Evolutionary conservation across 2,888 invertebrate genomes (phyloP), one percentile per base, ranked within the genome.

Genomic region (Ophonus ardosiacus): DNA sequence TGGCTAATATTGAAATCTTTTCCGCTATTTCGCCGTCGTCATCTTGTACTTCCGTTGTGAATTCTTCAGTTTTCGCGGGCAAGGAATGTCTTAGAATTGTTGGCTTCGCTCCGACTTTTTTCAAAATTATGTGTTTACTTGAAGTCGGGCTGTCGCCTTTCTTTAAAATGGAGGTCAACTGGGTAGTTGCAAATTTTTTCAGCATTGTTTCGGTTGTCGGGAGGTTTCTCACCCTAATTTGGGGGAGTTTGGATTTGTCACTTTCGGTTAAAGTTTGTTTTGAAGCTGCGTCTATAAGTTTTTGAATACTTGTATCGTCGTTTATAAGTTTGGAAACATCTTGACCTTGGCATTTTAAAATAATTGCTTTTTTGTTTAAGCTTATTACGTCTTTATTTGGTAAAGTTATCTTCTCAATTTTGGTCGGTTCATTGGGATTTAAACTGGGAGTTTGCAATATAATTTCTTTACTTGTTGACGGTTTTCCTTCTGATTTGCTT

Each of bases 131-230:
- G 24, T 78, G 78, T 59, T 78, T 56, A 13, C 31, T 24, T 31
- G 31, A 31, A 18, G 18, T n/a, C n/a, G 38, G 63, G 0, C 10
- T 59, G n/a, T 63, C 84, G 1, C 56, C 84, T 76, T 78, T 84
- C n/a, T 84, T 84, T 24, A 84, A 78, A 51, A 84, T 84, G 6
- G 84, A 84, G 40, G 84, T 84, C 15, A 84, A 31, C 65, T 84
- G 84, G 13, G 76, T 78, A 6, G 84, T 84, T 24, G 84, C 84
- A 31, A 84, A 84, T 78, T 84, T 84, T 31, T 84, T 78, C 31
- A 84, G 10, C 51, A 84, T 56, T n/a, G 76, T 84, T 10, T 84
- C 78, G n/a, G 84, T 84, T 10, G 84, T 84, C 0, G 84, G 65
- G 10, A 84, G 65, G 31, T 63, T 78, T 24, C 84, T 4, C 7